Conservation (phyloP, 92 coral and sea anemone genomes). For the Bergia sp. region DNA sequence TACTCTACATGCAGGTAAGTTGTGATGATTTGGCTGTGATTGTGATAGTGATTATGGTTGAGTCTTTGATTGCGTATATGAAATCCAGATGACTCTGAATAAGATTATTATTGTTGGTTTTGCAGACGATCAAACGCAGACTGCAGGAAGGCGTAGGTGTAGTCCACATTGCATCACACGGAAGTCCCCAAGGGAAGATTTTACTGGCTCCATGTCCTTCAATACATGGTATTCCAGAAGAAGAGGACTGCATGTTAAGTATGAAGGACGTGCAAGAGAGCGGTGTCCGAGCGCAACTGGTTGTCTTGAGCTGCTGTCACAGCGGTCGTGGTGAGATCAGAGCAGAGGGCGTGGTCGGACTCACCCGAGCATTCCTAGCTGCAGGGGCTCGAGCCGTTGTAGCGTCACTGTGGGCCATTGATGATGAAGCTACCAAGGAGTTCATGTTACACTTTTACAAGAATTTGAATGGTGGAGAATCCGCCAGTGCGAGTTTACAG, state of each 20-base stretch:
- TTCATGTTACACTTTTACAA: slow-evolving; percentile 30
- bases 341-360: too few relatives aligned
- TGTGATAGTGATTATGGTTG: too few relatives aligned
- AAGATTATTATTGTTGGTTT: too few relatives aligned
- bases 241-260: slow-evolving; percentile 40
- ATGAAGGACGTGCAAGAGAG: slow-evolving; percentile 40
- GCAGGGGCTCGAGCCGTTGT: too few relatives aligned
- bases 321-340: too few relatives aligned
- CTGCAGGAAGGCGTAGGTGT: background rate
- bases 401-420: background rate
- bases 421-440: background rate
- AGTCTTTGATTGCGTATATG: too few relatives aligned
- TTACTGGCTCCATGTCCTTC: background rate
- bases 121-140: background rate
- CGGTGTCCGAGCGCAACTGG: slow-evolving; percentile 30
- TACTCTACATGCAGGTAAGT: too few relatives aligned
- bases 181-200: background rate
- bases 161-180: slow-evolving; percentile 16
- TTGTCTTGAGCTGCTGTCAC: background rate
- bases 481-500: too few relatives aligned
- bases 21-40: too few relatives aligned
- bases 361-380: too few relatives aligned
- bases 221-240: background rate
- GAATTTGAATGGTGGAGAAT: background rate
- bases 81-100: too few relatives aligned